Base-by-base conservation (phyloP, 2,113 vertebrate species). In the Xiphorhynchus elegans region DNA sequence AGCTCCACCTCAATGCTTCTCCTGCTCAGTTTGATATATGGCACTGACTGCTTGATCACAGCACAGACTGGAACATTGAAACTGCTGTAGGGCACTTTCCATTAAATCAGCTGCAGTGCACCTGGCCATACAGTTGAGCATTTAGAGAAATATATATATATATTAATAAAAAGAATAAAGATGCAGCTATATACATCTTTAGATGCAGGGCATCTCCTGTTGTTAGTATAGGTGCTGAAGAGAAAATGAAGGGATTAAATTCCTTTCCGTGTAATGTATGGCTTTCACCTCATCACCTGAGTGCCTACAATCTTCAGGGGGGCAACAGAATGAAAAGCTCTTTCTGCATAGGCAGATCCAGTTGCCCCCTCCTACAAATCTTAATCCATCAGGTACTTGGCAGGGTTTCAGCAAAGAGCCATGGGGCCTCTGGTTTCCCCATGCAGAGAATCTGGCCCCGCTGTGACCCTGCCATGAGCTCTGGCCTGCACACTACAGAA, bases 361-460 rank as follows among this genome's bases (percentile, higher is more conserved):
- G 28, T 86, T 92, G 90, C 19, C 23, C 11, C 7, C 10, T 94
- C 68, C 76, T 75, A 83, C 88, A 96, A 94, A 95, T 84, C 83
- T 75, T 92, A 96, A 93, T 96, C 96, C 85, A 53, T 6, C 2
- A 58, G 83, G 76, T 88, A 89, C 74, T 95, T 96, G 96, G 96
- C 96, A 92, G 80, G n/a, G 31, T 90, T 97, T 96, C 96, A 96
- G 79, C 76, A 89, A 90, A 92, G 80, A 90, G 53, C 58, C 66
- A 81, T n/a, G 79, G 58, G 95, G 93, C 90, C 90, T 93, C 89
- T 2, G 5, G 49, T 58, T 95, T 84, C 76, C 80, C 88, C 83
- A 72, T 24, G 64, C 93, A 93, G 96, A 84, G 95, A 90, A 90
- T 75, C 77, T 90, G 92, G 66, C 90, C 92, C 60, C 6, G 2